Base-by-base conservation (phyloP, 2,797 vertebrate species). In the Myotis planiceps region DNA sequence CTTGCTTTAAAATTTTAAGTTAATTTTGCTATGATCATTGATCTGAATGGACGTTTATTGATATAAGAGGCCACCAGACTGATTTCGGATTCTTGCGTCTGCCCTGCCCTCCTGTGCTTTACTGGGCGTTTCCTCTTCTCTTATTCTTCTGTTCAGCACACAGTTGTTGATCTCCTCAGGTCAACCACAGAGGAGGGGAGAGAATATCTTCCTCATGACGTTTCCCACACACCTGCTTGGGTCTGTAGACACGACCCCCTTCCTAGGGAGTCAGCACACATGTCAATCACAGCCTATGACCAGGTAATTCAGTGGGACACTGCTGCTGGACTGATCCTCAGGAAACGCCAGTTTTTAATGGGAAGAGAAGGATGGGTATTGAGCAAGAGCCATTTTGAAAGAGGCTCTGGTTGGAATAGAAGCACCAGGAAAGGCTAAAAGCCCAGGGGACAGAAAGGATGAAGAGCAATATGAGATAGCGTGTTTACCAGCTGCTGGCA, bases 381-480 rank as follows among this genome's bases (percentile, higher is more conserved):
- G 37, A 76, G 60, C 16, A 76, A 75, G 68, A 88, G 23, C 18
- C 27, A 65, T 49, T 68, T 81, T 23, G 23, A 92, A 83, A 80
- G 81, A 68, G 37, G 27, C n/a, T 69, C 42, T 75, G 29, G 51
- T 60, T 92, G 82, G 16, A 94, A 88, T 71, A 51, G 96, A 80
- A 45, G 21, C 53, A 23, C n/a, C 53, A 92, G 16, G 42, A 93
- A 93, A 82, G 23, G 9, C 16, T 51, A 71, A 89, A 32, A 12
- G 25, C 8, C n/a, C 25, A 27, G 32, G 19, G 63, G 25, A 13
- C 29, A 49, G n/a, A 55, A 65, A 90, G 42, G 9, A 25, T 47
- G 53, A 94, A 74, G 3, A 47, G 25, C 12, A 89, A 37, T 25
- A 4, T 16, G 9, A 81, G 47, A 76, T 9, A 74, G 23, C 53